A percentile compares a stretch with the other conserved stretches of the same genome.
These are phyloP conservation scores for Byasa hedistus DNA, from an alignment of 2,888 invertebrate species.

Conservation along the genomic window DNA sequence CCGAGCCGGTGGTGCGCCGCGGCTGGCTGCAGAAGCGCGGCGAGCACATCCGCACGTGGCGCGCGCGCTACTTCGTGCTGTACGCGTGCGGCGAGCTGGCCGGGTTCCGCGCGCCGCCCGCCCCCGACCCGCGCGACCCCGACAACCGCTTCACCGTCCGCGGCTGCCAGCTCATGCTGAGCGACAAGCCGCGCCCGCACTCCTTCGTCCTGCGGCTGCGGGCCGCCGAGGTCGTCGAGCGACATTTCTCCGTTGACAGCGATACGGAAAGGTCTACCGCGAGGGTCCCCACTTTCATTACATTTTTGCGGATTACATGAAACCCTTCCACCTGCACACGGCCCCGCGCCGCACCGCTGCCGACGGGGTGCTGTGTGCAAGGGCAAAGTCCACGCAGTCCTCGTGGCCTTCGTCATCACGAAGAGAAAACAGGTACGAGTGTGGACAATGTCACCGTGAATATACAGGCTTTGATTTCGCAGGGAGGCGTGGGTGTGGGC, in stretches of 20 bases:
- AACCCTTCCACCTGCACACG: too few species aligned
- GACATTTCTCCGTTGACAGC: too few species aligned
- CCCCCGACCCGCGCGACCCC: constrained; percentile 88
- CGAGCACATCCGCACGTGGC: constrained; percentile 99
- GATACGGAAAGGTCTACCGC: constrained; percentile 84
- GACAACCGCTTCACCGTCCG: constrained; percentile 99
- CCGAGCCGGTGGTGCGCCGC: too few species aligned
- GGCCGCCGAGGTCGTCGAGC: constrained; percentile 97
- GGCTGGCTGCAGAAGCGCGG: constrained; percentile 98
- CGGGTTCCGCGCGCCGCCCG: constrained; percentile 96
- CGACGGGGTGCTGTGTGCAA: too few species aligned
- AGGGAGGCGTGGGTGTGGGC: constrained; percentile 94
- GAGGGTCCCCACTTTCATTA: too few species aligned
- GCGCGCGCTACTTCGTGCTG: constrained; percentile 96
- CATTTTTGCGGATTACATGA: too few species aligned
- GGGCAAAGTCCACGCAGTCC: too few species aligned
- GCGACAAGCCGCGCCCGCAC: constrained; percentile 92
- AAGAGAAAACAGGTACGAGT: too few species aligned
- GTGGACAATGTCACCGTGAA: too few species aligned
- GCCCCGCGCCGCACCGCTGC: too few species aligned
- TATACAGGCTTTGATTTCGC: constrained; percentile 2
- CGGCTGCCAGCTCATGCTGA: constrained; percentile 98
- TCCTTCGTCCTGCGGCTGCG: constrained; percentile 98
- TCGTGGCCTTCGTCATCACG: too few species aligned
- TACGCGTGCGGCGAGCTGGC: constrained; percentile 96